phyloP scores from a whole-genome alignment of 2,113 vertebrate species.

The Tricholaema leucomelas region DNA sequence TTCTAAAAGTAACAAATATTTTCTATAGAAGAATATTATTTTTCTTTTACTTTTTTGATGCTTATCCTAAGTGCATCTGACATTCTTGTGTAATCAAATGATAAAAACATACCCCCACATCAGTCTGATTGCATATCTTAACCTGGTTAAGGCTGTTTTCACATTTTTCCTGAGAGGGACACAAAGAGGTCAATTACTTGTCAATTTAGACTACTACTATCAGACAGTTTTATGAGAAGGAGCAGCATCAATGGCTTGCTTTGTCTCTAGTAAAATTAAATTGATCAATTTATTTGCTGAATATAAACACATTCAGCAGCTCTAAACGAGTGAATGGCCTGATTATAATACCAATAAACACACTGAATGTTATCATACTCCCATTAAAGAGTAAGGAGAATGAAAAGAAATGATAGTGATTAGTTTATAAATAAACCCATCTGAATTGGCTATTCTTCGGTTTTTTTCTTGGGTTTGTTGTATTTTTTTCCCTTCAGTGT shows the following conservation, averaged over 20 bases:
- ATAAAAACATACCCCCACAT: not conserved
- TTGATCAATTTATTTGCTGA: not conserved
- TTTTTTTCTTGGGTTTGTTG: not conserved
- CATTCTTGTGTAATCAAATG: not conserved
- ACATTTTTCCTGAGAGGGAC: slow-evolving; percentile 5
- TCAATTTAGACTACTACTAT: slow-evolving; percentile 15
- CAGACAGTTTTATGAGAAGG: not conserved
- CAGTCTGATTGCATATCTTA: slow-evolving; percentile 33
- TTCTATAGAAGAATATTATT: not conserved
- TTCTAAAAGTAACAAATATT: not conserved
- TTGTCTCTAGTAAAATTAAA: not conserved
- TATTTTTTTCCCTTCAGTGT: not conserved
- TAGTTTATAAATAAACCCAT: not conserved
- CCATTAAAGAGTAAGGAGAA: not conserved
- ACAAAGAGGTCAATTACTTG: slow-evolving; percentile 34
- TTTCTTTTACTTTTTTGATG: not conserved
- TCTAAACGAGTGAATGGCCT: not conserved
- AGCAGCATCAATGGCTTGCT: not conserved
- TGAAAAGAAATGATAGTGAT: not conserved
- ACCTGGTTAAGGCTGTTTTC: slow-evolving; percentile 41
- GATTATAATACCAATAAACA: not conserved
- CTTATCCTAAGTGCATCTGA: not conserved
- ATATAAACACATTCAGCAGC: not conserved
- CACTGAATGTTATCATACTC: not conserved
- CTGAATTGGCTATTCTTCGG: not conserved